phyloP scores from a whole-genome alignment of 2,797 vertebrate species.

The Strix occidentalis region DNA sequence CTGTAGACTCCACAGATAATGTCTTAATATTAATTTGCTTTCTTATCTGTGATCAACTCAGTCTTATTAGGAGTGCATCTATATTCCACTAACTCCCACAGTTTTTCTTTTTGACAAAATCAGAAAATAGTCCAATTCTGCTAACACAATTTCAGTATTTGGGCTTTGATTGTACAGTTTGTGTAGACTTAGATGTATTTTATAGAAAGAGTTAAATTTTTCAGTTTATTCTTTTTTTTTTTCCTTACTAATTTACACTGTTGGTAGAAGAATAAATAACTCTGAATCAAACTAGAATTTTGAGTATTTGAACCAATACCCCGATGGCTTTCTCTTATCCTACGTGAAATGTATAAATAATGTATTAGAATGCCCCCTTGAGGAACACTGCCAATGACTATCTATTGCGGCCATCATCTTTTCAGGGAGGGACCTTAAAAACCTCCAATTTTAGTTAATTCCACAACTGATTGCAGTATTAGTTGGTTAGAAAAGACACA shows the following conservation, averaged over 20 bases:
- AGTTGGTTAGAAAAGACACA: not conserved
- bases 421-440: not conserved
- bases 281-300: not conserved
- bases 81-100: not conserved
- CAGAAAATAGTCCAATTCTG: not conserved
- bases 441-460: not conserved
- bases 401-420: not conserved
- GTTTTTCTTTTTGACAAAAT: not conserved
- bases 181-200: not conserved
- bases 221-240: not conserved
- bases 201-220: not conserved
- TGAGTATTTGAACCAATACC: not conserved
- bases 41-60: not conserved
- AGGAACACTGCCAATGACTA: not conserved
- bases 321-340: not conserved
- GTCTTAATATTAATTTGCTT: not conserved
- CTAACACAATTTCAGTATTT: not conserved
- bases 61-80: not conserved
- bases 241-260: not conserved
- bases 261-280: not conserved
- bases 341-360: not conserved
- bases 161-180: not conserved
- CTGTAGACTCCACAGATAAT: not conserved
- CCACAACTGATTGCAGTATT: not conserved
- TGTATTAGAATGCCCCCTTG: slow-evolving; percentile 32